Evolutionary conservation across 2,797 vertebrate species (phyloP), one percentile per base, ranked within the genome.

Genomic region (Alosa sapidissima): DNA sequence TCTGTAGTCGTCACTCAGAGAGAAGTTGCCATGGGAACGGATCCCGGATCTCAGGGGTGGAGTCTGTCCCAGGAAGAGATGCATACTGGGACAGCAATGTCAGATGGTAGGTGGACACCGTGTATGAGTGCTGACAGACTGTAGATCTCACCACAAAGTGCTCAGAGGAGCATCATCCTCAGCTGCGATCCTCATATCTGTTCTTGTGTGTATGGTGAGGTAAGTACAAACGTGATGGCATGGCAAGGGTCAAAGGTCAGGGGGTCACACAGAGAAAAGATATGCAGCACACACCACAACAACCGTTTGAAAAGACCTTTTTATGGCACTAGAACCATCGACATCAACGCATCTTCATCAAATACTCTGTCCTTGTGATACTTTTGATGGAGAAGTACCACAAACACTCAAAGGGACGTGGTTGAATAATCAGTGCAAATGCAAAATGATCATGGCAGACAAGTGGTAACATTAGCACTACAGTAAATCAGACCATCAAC

Each of bases 361-460:
- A 36, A 1, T 36, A 11, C 5, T 72, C 36, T 72, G 65, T 72
- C 65, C 13, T 3, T 72, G 2, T 16, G 24, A 36, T 72, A 14
- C 65, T 72, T 36, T 36, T 14, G 33, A 72, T 14, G 14, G 65
- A 72, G 24, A 11, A 33, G 62, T 10, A 65, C 2, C 10, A 36
- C 4, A 72, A 36, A 41, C 65, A 72, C 65, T 36, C 65, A 72
- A 14, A 72, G 4, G 36, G 9, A 72, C 3, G 13, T 36, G 13
- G 65, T 41, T 72, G 65, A 41, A 72, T 33, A 36, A 41, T 36
- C 65, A 72, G 65, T 72, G 65, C 65, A 72, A 72, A 72, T 72
- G 65, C 33, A 3, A 14, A 68, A 68, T 28, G 9, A 68, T 28
- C 62, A 68, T 68, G 62, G 62, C 62, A 36, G 58, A 62, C 58